Evolutionary conservation across 2,888 invertebrate genomes (phyloP).

Genomic region (Plagiodera versicolora): DNA sequence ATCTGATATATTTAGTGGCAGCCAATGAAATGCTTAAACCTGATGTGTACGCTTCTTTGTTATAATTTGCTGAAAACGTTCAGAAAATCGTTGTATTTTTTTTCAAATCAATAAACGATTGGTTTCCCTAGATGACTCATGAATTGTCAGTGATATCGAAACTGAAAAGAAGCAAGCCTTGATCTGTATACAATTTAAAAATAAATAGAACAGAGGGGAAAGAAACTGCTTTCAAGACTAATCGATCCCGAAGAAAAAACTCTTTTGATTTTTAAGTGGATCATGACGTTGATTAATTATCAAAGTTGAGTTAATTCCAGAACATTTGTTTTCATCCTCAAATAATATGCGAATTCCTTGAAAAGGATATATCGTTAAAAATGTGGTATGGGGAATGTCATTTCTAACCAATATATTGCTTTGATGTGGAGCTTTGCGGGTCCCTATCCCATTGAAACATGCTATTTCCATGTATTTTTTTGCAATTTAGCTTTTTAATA

Average conservation of each 20-base stretch:
- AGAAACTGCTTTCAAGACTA: conserved; percentile 47
- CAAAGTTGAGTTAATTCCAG: conserved; percentile 33
- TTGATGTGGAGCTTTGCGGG: conserved; percentile 44
- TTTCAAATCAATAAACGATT: not conserved
- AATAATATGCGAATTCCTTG: not conserved
- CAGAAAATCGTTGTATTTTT: conserved; percentile 14
- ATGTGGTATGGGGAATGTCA: conserved; percentile 4
- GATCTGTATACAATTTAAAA: conserved; percentile 44
- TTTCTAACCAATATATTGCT: conserved; percentile 11
- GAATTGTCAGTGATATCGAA: conserved; percentile 27
- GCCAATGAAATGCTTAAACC: conserved; percentile 12
- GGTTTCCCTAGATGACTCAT: conserved; percentile 7
- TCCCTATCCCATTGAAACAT: conserved; percentile 39
- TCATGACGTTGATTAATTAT: conserved; percentile 51
- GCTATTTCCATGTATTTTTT: conserved; percentile 33
- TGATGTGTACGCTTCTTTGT: conserved; percentile 8
- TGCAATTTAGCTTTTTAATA: conserved; percentile 33
- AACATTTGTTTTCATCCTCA: conserved; percentile 16
- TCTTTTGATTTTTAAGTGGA: conserved; percentile 49
- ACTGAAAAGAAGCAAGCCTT: conserved; percentile 30
- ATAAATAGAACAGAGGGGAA: conserved; percentile 43
- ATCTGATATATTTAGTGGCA: not conserved
- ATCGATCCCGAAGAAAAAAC: conserved; percentile 44
- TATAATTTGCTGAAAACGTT: conserved; percentile 12
- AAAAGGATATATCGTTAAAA: not conserved